Percentiles rank a stretch among this genome's conserved stretches.
These are phyloP conservation scores for Amphipoea lucens DNA, from an alignment of 2,888 invertebrate genomes.

Conservation along the genomic window DNA sequence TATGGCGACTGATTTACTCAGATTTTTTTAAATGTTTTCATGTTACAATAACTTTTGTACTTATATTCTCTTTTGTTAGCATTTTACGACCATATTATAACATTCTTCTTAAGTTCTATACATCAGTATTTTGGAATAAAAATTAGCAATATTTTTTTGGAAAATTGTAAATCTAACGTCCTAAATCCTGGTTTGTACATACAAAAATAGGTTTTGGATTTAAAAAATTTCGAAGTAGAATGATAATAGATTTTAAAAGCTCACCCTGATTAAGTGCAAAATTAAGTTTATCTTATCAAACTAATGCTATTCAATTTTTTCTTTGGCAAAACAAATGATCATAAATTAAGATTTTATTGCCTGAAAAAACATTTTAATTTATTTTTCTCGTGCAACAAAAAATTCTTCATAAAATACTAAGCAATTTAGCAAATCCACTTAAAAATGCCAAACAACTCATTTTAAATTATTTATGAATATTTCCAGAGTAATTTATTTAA, in stretches of 20 bases:
- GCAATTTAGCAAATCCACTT: constrained; percentile 36
- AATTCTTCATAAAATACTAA: constrained; percentile 25
- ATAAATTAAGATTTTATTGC: constrained; percentile 22
- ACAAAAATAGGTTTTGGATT: neutral
- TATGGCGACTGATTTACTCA: constrained; percentile 21
- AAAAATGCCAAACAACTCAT: constrained; percentile 44
- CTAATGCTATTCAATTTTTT: neutral
- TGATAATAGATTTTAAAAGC: neutral
- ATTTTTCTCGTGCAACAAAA: constrained; percentile 9
- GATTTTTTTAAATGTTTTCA: constrained; percentile 6
- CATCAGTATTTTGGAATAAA: neutral
- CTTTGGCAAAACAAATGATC: neutral
- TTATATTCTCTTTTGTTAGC: neutral
- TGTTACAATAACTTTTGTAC: neutral
- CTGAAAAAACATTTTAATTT: neutral
- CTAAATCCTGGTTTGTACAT: neutral
- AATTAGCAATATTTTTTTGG: neutral
- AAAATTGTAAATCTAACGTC: too few species aligned
- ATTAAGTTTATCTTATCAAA: neutral
- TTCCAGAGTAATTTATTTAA: constrained; percentile 56
- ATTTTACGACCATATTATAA: neutral
- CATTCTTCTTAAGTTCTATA: neutral
- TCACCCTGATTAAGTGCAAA: neutral
- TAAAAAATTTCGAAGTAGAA: neutral
- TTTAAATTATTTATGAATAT: constrained; percentile 59